These are phyloP conservation scores for Neopelma chrysocephalum DNA, from an alignment of 2,797 vertebrate genomes.

Conservation along the genomic window DNA sequence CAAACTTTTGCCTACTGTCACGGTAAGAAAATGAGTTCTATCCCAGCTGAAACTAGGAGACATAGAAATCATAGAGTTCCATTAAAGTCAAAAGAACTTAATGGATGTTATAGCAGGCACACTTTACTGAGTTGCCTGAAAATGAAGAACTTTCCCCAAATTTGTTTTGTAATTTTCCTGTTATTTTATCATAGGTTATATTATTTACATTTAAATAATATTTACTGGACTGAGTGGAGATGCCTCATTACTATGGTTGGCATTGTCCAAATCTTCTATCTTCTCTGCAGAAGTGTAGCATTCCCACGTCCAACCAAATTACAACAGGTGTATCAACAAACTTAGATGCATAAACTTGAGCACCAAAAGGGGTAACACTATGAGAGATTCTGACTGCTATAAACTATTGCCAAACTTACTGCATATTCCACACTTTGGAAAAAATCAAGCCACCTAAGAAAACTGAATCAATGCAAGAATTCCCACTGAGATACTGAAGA, in stretches of 20 bases:
- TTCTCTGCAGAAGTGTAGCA: not conserved
- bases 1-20: not conserved
- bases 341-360: not conserved
- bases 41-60: not conserved
- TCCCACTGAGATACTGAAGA: not conserved
- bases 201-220: not conserved
- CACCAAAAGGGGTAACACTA: not conserved
- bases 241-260: not conserved
- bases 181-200: not conserved
- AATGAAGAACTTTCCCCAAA: not conserved
- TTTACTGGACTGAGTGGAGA: not conserved
- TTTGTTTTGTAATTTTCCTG: not conserved
- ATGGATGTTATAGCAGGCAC: not conserved
- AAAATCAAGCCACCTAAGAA: not conserved
- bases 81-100: not conserved
- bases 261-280: not conserved
- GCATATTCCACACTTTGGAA: not conserved
- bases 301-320: not conserved
- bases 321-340: not conserved
- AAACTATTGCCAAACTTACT: not conserved
- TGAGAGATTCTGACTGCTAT: not conserved
- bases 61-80: not conserved
- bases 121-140: not conserved
- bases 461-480: not conserved
- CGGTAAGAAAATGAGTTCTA: not conserved